Evolutionary conservation across 2,888 invertebrate genomes (phyloP).

Genomic region (Matsumyia berberina): DNA sequence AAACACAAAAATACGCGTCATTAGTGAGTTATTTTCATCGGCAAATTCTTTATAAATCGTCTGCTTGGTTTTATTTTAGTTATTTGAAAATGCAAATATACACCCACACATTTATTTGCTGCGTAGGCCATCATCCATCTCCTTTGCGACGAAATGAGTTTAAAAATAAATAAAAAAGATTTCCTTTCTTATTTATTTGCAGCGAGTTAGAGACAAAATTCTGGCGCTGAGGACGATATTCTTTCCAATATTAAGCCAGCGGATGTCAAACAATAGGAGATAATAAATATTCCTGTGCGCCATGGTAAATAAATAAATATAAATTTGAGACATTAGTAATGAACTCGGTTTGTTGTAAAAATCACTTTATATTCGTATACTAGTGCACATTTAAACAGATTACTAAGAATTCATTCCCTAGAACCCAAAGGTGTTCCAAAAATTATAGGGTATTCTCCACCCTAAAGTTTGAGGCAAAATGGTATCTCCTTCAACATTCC

Average conservation of each 20-base stretch:
- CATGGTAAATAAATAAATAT: background rate
- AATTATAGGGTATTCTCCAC: no score
- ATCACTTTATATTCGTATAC: no score
- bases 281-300: background rate
- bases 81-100: constrained; percentile 31
- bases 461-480: no score
- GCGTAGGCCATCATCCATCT: constrained; percentile 11
- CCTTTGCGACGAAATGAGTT: constrained; percentile 26
- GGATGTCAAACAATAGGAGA: background rate
- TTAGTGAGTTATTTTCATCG: constrained; percentile 36
- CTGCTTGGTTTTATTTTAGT: constrained; percentile 39
- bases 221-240: background rate
- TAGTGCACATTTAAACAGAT: no score
- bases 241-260: background rate
- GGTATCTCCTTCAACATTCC: no score
- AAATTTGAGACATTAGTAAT: no score
- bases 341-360: no score
- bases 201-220: constrained; percentile 1
- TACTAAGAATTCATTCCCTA: no score
- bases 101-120: constrained; percentile 32
- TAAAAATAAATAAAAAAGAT: constrained; percentile 5
- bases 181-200: constrained; percentile 9
- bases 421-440: no score
- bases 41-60: constrained; percentile 31
- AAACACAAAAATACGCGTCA: constrained; percentile 21